Base-by-base conservation (phyloP, 2,113 vertebrate genomes). In the Phylloscopus whistleri region DNA sequence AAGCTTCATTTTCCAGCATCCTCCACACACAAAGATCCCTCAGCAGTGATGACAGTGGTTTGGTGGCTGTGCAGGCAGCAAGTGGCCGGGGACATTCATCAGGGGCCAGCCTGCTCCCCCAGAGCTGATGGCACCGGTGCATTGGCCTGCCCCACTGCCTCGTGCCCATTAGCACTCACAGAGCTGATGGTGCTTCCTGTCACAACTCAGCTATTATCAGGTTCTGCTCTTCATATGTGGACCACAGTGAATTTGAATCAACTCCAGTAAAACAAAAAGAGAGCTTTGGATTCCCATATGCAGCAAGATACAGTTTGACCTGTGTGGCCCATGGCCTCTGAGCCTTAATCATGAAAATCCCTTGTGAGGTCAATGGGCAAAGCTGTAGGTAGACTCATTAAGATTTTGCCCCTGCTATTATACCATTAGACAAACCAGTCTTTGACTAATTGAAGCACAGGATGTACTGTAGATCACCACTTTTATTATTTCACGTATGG, bases 221-320 rank as follows among this genome's bases (percentile, higher is more conserved):
- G 53, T 84, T 87, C 96, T 95, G 92, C 59, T 94, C 63, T 39
- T 97, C 86, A 75, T 53, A 87, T 89, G 81, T 58, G 72, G 87
- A 90, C 74, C 72, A 85, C 88, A 83, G 60, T 35, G 52, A 89
- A 84, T 74, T 90, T 93, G 92, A 95, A 93, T 75, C 76, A 87
- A 86, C 64, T 94, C 55, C 84, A 87, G 66, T 26, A 84, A 94
- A 87, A 68, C 52, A n/a, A 39, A 43, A 68, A 89, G 55, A 93
- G 43, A 73, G 39, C 37, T 93, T 72, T 79, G 56, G 48, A 49
- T 91, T 91, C 56, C 66, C 84, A 90, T 43, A 64, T 88, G 87
- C 24, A 73, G 46, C 1, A 2, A 84, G 31, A 49, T 78, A 58
- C 4, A 1, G 43, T 76, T 75, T 91, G 76, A 79, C 64, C 82